phyloP scores from a whole-genome alignment of 2,797 vertebrate species.

The Limosa lapponica region DNA sequence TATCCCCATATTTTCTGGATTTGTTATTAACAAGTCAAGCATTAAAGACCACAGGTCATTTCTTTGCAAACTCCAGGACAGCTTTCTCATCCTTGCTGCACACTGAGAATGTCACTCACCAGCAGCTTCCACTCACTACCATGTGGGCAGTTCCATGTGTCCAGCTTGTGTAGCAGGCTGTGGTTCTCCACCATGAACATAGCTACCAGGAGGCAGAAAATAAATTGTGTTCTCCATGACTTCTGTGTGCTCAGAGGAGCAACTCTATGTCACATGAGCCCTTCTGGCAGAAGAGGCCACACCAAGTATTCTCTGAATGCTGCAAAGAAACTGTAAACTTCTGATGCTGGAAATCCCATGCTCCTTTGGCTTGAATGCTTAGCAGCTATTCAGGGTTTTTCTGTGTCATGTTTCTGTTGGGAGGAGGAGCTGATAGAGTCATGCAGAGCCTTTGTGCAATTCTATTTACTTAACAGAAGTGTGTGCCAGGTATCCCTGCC shows the following conservation, averaged over 20 bases:
- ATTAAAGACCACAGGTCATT: background rate
- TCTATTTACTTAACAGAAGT: background rate
- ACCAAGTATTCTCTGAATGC: background rate
- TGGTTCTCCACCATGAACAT: background rate
- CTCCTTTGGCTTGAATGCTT: background rate
- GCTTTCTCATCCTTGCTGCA: background rate
- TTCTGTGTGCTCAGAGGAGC: background rate
- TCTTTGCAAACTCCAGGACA: background rate
- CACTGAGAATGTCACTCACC: background rate
- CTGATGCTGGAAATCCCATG: conserved; percentile 13
- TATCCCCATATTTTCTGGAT: background rate
- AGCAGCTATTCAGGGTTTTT: conserved; percentile 19
- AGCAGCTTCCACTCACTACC: background rate
- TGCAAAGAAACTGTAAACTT: background rate
- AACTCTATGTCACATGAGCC: background rate
- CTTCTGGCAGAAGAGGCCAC: background rate
- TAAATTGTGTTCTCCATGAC: background rate
- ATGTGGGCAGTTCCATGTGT: background rate
- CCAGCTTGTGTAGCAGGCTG: background rate
- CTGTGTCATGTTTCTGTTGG: conserved; percentile 8
- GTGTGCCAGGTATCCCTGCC: background rate
- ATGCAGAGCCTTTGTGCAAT: conserved; percentile 30
- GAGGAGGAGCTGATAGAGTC: conserved; percentile 23
- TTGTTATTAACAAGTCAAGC: background rate
- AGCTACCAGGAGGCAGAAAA: background rate